Evolutionary conservation across 1,140 invertebrate species (phyloP), one percentile per base, ranked within the genome.

Genomic region (Oncopodura yosiiana): DNA sequence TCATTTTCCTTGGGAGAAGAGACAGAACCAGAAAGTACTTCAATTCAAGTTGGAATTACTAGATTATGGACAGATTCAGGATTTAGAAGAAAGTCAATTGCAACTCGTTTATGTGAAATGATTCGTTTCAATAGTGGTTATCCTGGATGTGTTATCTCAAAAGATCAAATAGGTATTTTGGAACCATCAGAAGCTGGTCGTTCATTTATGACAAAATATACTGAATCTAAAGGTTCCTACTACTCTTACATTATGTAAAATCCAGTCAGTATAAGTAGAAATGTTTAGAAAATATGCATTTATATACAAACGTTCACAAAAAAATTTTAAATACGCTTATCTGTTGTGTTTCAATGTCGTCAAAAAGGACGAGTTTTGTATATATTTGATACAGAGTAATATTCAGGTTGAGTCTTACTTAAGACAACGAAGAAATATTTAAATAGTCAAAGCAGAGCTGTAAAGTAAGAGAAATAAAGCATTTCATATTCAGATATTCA

Each of bases 121-220:
- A 26, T 56, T 18, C 49, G 62, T 26, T 49, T 64, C 32, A 37
- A 63, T 32, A 49, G 32, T 37, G 58, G 55, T 9, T 56, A 61
- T 19, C 49, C 39, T 9, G 53, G 53, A 14, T 44, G 30, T 18
- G 37, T 64, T 4, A 18, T 64, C 5, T 16, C 48, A 1, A 64
- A 60, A 49, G 24, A 55, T 30, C 29, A 61, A 32, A 12, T 64
- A 24, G 62, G 56, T 3, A 64, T 64, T 30, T 43, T 61, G 24
- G 62, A 63, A 49, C 61, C 61, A 0, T 56, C 56, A 0, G 62
- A 58, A 18, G 62, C 52, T 32, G 62, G 62, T 29, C 32, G 45
- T 26, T 12, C 26, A 1, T 64, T 64, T 43, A 49, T 64, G 39
- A 19, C 12, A 3, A 56, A 53, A 24, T 64, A 58, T 49, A 49